A percentile compares a stretch with the other conserved stretches of the same genome.
Conservation (phyloP, 2,888 invertebrate genomes). For the Ferrisia virgata region DNA sequence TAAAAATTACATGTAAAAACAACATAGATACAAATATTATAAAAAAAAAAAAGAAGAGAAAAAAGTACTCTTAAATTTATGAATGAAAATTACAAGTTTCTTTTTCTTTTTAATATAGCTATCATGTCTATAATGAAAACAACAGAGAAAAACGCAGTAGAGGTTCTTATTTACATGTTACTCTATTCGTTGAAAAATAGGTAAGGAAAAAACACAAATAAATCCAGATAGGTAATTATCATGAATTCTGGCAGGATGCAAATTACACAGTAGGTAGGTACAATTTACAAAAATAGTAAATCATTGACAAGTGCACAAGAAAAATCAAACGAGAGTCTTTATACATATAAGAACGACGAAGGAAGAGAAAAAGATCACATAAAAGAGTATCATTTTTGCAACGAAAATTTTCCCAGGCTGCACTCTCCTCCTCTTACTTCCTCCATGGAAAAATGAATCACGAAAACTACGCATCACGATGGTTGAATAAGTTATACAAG, state of each 20-base stretch:
- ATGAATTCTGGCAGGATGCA: background rate
- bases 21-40: conserved; percentile 6
- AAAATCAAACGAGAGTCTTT: background rate
- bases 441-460: background rate
- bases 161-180: background rate
- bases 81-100: conserved; percentile 14
- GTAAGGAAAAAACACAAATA: no score
- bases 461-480: background rate
- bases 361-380: background rate
- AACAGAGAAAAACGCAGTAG: background rate
- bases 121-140: background rate
- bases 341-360: background rate
- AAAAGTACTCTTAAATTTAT: background rate
- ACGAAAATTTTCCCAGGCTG: background rate
- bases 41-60: background rate
- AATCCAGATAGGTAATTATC: background rate
- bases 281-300: background rate
- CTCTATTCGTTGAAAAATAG: background rate
- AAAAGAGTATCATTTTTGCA: background rate
- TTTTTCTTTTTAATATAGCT: background rate
- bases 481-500: background rate
- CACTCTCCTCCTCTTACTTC: background rate
- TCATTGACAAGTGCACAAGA: background rate
- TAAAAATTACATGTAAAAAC: conserved; percentile 11
- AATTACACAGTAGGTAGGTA: background rate